A percentile compares a stretch with the other conserved stretches of the same genome.
Evolutionary conservation across 2,797 vertebrate genomes (phyloP).

Genomic region (Rhadinocentrus ornatus): DNA sequence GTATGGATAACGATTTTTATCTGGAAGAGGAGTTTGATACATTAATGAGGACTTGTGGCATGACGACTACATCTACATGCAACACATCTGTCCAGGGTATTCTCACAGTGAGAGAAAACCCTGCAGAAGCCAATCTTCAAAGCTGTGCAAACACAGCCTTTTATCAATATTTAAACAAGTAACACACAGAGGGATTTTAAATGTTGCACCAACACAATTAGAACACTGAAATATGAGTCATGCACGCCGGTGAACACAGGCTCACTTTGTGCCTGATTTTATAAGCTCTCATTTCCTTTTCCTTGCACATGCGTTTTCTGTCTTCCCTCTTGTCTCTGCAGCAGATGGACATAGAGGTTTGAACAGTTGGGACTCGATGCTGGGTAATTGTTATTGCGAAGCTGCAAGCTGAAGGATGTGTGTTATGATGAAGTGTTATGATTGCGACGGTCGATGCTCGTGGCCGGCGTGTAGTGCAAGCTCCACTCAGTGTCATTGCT

Average conservation of each 20-base stretch:
- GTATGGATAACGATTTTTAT: conserved; percentile 16
- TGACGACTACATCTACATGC: conserved; percentile 51
- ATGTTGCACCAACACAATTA: conserved; percentile 36
- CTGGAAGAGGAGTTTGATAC: conserved; percentile 40
- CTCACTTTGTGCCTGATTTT: conserved; percentile 18
- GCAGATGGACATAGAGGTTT: conserved; percentile 66
- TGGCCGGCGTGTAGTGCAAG: conserved; percentile 44
- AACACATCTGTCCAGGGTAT: conserved; percentile 46
- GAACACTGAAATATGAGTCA: conserved; percentile 9
- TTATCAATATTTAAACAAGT: conserved; percentile 51
- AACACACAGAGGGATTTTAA: conserved; percentile 17
- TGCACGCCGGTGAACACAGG: background rate
- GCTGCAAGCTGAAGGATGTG: conserved; percentile 60
- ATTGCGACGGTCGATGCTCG: conserved; percentile 48
- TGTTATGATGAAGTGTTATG: conserved; percentile 65
- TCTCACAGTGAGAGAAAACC: conserved; percentile 34
- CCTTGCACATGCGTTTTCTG: conserved; percentile 23
- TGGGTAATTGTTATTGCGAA: conserved; percentile 67
- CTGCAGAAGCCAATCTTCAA: conserved; percentile 51
- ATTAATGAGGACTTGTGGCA: conserved; percentile 55
- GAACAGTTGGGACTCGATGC: conserved; percentile 63
- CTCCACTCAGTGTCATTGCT: conserved; percentile 45
- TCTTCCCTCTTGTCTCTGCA: conserved; percentile 18
- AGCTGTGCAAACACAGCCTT: conserved; percentile 31
- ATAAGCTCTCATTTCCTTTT: conserved; percentile 16